Percentiles rank a stretch among this genome's conserved stretches.
These are phyloP conservation scores for Pseudomyrmex cubaensis DNA, from an alignment of 1,140 invertebrate genomes.

Conservation along the genomic window DNA sequence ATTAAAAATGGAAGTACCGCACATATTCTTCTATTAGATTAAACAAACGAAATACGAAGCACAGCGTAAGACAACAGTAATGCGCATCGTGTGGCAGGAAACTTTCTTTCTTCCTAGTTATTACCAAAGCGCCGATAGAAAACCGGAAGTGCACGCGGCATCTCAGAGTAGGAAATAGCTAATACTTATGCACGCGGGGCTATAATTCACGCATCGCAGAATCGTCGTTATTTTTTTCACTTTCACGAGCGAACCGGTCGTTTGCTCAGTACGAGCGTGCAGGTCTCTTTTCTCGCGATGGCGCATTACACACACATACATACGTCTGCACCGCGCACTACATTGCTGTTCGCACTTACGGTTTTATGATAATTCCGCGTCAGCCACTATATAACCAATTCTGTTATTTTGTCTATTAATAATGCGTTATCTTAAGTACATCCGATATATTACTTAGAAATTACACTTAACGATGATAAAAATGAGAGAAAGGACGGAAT, in stretches of 20 bases:
- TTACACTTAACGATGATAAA: slow-evolving; percentile 1
- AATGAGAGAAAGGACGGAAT: background rate
- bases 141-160: slow-evolving; percentile 73
- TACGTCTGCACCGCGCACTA: too few species aligned
- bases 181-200: slow-evolving; percentile 58
- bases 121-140: slow-evolving; percentile 74
- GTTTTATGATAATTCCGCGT: slow-evolving; percentile 22
- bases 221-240: slow-evolving; percentile 80
- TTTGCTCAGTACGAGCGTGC: slow-evolving; percentile 38
- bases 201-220: slow-evolving; percentile 79
- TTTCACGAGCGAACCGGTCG: slow-evolving; percentile 75
- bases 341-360: background rate
- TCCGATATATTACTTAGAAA: slow-evolving; percentile 40
- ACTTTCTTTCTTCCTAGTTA: slow-evolving; percentile 75
- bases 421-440: slow-evolving; percentile 15
- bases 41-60: background rate
- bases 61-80: background rate
- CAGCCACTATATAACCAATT: slow-evolving; percentile 10
- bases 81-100: slow-evolving; percentile 28
- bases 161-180: slow-evolving; percentile 70
- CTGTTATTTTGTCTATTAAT: slow-evolving; percentile 29
- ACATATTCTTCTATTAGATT: background rate
- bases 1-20: slow-evolving; percentile 19
- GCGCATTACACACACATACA: background rate
- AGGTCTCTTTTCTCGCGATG: slow-evolving; percentile 15